Conservation (phyloP, 2,113 vertebrate genomes). For the Chionodraco myersi region DNA sequence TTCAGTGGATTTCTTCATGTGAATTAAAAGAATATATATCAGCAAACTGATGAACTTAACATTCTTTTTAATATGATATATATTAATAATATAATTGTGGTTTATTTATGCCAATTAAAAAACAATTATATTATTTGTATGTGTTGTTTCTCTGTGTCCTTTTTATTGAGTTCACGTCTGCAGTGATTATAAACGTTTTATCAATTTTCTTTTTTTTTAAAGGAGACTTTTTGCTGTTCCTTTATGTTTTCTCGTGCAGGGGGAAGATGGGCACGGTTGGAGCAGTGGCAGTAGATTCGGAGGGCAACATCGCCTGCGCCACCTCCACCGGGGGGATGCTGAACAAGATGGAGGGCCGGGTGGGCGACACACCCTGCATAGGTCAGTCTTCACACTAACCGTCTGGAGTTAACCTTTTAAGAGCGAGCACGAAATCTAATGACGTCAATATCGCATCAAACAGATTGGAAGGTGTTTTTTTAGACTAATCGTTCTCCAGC, state of each 20-base stretch:
- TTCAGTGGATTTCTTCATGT: no score
- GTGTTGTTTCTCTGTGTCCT: no score
- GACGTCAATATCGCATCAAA: background rate
- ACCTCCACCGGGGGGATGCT: slow-evolving; percentile 88
- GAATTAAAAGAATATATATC: no score
- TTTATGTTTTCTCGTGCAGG: slow-evolving; percentile 74
- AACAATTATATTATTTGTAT: no score
- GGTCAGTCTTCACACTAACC: slow-evolving; percentile 73
- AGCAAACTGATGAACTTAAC: no score
- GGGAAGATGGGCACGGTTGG: slow-evolving; percentile 89
- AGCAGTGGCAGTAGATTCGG: slow-evolving; percentile 86
- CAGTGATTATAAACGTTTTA: no score
- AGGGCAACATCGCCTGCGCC: slow-evolving; percentile 86
- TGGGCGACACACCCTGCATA: slow-evolving; percentile 88
- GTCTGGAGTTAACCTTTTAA: background rate
- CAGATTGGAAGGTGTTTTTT: background rate
- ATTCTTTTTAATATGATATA: no score
- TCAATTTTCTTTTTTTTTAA: no score
- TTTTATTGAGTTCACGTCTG: no score
- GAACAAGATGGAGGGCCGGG: slow-evolving; percentile 89
- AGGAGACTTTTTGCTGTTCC: background rate
- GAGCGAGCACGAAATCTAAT: background rate
- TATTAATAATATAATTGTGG: no score
- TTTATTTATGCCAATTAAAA: no score
- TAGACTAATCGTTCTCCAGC: background rate